Percentiles rank a stretch among this genome's conserved stretches.
phyloP scores from a whole-genome alignment of 1,140 invertebrate species.

The Ceratoteleas bidentatus region DNA sequence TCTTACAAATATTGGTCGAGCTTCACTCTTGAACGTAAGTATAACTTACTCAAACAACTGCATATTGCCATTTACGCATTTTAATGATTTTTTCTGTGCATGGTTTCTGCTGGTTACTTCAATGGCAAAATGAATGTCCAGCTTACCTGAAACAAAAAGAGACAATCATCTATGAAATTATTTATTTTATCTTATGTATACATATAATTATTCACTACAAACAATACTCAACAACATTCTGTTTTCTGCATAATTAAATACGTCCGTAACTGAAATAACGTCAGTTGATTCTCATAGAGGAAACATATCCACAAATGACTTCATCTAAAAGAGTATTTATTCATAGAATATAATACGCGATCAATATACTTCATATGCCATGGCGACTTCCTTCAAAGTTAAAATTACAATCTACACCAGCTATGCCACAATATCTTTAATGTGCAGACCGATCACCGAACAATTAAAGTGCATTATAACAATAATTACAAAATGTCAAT shows the following conservation, averaged over 20 bases:
- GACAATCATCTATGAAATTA: neutral
- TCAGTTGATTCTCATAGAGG: constrained; percentile 26
- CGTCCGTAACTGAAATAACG: constrained; percentile 2
- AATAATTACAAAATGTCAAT: neutral
- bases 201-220: neutral
- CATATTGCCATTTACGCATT: too few relatives aligned
- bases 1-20: neutral
- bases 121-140: neutral
- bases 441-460: neutral
- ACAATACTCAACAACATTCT: too few relatives aligned
- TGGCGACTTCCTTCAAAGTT: constrained; percentile 8
- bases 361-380: constrained; percentile 14
- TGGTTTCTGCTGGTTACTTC: too few relatives aligned
- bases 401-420: constrained; percentile 3
- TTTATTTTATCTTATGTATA: neutral
- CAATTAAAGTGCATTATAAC: neutral
- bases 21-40: too few relatives aligned
- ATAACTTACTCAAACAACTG: too few relatives aligned
- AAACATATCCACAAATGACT: constrained; percentile 28
- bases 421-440: neutral
- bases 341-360: constrained; percentile 34
- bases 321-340: constrained; percentile 34
- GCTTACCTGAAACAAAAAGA: constrained; percentile 15
- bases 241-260: neutral
- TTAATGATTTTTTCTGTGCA: too few relatives aligned